phyloP scores from a whole-genome alignment of 2,888 invertebrate genomes.

The Macrosiphum euphorbiae region DNA sequence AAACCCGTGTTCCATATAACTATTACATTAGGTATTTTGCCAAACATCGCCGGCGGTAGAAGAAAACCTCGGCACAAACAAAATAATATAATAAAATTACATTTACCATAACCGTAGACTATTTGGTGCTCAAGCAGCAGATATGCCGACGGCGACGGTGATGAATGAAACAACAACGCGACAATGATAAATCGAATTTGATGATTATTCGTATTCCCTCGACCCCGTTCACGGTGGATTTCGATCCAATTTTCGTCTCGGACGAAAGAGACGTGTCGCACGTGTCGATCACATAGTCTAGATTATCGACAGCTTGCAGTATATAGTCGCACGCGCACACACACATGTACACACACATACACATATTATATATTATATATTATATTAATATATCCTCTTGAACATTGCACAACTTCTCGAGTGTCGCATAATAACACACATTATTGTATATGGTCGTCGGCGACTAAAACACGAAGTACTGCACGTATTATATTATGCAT shows the following conservation, averaged over 20 bases:
- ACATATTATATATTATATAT: not conserved
- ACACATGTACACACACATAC: not conserved
- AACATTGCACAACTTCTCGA: conserved; percentile 8
- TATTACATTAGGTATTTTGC: not conserved
- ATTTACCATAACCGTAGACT: not conserved
- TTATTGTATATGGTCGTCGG: not conserved
- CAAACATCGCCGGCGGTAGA: not conserved
- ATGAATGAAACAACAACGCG: not conserved
- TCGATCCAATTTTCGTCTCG: conserved; percentile 24
- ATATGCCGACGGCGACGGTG: not conserved
- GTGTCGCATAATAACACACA: conserved; percentile 13
- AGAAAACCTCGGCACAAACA: not conserved
- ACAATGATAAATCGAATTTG: conserved; percentile 5
- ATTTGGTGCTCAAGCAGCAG: not conserved
- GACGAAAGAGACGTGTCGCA: conserved; percentile 13
- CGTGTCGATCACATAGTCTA: conserved; percentile 41
- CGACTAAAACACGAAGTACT: conserved; percentile 1
- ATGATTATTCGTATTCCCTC: not conserved
- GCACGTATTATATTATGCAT: not conserved
- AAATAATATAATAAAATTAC: not conserved
- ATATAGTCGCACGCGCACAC: not conserved
- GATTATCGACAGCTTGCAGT: conserved; percentile 4
- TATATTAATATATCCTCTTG: not conserved
- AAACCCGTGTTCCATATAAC: not conserved
- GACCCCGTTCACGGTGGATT: conserved; percentile 38